Base-by-base conservation (phyloP, 2,797 vertebrate genomes). In the Tenualosa ilisha region DNA sequence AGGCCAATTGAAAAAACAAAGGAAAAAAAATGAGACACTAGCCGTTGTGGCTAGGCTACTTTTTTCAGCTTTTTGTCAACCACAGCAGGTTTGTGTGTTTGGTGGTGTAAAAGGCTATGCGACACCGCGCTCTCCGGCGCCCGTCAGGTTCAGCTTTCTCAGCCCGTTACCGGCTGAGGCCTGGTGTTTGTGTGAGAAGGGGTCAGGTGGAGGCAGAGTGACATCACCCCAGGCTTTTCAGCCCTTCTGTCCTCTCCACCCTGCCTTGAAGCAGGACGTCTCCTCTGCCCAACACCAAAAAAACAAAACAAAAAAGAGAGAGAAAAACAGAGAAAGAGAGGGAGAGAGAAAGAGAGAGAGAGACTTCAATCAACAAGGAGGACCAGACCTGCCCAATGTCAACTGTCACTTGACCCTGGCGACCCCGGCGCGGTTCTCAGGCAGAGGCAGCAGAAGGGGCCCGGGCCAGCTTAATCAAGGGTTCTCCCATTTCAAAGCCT, bases 401-500 rank as follows among this genome's bases (percentile, higher is more conserved):
- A 95, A 94, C 91, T 91, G 91, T 94, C 93, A 94, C 92, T 95
- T 94, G 93, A 94, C 92, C 89, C 87, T 83, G 65, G 87, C 75
- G 51, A 86, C 83, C 85, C 31, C 31, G 31, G 31, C 87, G 31
- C 68, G 68, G 68, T 75, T 20, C 31, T 20, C 89, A 85, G 81
- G 89, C 89, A 90, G 85, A 89, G 88, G 91, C 90, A 63, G 92
- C 92, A 91, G 89, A 89, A 91, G 92, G 91, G 68, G 91, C 90
- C 91, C 88, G 46, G 46, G 89, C 91, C 92, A 91, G 91, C 89
- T 93, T 93, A 94, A 95, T 94, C 92, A 94, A 94, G 92, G 91
- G 89, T 92, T 95, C 93, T 95, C 93, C 89, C 90, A 90, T 95
- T 94, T 94, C 94, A 94, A 94, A 92, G 93, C 88, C 88, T 87